Evolutionary conservation across 2,113 vertebrate genomes (phyloP), one percentile per base, ranked within the genome.

Genomic region (Chionomys nivalis): DNA sequence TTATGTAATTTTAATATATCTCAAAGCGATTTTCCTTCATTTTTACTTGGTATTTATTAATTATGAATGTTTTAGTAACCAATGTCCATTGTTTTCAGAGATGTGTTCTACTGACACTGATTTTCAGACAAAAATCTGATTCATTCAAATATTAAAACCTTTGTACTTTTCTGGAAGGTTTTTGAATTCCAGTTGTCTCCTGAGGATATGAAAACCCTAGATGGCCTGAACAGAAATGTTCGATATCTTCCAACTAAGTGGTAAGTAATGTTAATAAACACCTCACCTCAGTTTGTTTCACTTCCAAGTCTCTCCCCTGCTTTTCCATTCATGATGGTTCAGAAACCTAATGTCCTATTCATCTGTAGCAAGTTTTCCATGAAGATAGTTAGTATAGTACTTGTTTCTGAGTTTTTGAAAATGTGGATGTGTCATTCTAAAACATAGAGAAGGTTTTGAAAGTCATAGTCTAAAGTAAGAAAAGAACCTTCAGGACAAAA

Each of bases 181-280:
- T 90, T 95, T 26, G 87, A 90, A 19, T 95, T 95, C 52, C 49
- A 93, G 7, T 42, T 93, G 61, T 36, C 78, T 49, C 14, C 39
- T 2, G 72, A 93, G 61, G 95, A 93, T 16, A 96, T 90, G 79
- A 86, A 90, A 87, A 66, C 11, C 10, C 13, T 93, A 49, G 79
- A 96, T 63, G 70, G 72, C 17, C 5, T 96, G 33, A 42, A 93
- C 70, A 93, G 55, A 90, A 93, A 96, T 3, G 49, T 96, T 7
- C 9, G 49, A 26, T 96, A 93, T 24, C 4, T 78, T 65, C 4
- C 26, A 61, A 39, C 21, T 9, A 7, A 76, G 1, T 49, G 9
- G 95, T 86, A 68, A 93, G 91, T 92, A 42, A 42, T 26, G 52
- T 52, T 81, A n/a, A 70, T 3, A 68, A 55, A 61, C 12, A 87